Base-by-base conservation (phyloP, 2,888 invertebrate genomes). In the Xylota segnis region DNA sequence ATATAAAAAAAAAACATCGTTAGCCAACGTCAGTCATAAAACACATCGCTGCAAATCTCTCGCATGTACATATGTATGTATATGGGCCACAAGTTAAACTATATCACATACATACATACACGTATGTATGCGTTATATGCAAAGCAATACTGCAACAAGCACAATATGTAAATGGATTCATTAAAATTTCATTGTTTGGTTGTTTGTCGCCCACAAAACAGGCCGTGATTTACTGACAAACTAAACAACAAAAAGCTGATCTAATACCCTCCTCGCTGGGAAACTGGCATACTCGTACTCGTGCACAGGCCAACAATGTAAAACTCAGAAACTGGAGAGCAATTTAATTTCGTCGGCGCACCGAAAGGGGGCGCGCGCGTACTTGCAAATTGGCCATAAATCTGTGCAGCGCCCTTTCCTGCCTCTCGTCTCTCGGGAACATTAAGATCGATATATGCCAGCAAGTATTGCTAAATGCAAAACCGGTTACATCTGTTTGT, bases 401-500 rank as follows among this genome's bases (percentile, higher is more conserved):
- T 54, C 40, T 68, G 40, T 54, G 43, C 23, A 56, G 68, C 68
- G 9, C 54, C 52, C 68, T 68, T 32, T 47, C 23, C 29, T 66
- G 23, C 32, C 12, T n/a, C 47, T 10, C 16, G 18, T 9, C 18
- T 14, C 14, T 5, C 47, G 34, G 43, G 29, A 23, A 59, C 37
- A 37, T 58, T 58, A 18, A 58, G 40, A 59, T 23, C 29, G 52
- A 52, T 23, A 63, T 45, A 23, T 50, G 23, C 18, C 2, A 23
- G 27, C 29, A 10, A 59, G 23, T 65, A 54, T 70, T 52, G 40
- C 68, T 61, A 71, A 56, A 77, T 78, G 63, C 71, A 45, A 71
- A 78, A 78, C 71, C 54, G 71, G 78, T 78, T 78, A 58, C 37
- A 63, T 78, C 54, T 29, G 63, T 63, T 45, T 61, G 16, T 59